Base-by-base conservation (phyloP, 2,888 invertebrate species). In the Spialia ferax region DNA sequence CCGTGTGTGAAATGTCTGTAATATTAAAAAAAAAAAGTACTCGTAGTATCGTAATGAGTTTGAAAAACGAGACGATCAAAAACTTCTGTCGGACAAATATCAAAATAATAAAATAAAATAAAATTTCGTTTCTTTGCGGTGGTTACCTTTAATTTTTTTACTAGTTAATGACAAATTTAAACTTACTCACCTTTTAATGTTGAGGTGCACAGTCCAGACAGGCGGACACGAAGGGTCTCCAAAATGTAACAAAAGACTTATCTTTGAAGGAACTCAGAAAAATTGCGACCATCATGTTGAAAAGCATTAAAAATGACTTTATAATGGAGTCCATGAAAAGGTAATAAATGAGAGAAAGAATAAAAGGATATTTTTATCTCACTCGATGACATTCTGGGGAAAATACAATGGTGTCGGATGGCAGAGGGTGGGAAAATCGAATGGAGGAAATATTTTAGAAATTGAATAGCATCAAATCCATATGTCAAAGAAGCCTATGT, bases 301-400 rank as follows among this genome's bases (percentile, higher is more conserved):
- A 23, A 59, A 15, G 38, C 15, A 20, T 2, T 15, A 6, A 42
- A n/a, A 59, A 59, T 59, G 23, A 59, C 45, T 59, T 59, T 26
- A 59, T 59, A 59, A 59, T 22, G 26, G 42, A 23, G n/a, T 42
- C 38, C 15, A n/a, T 23, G 38, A 57, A 42, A 35, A 57, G 38
- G 38, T 57, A 56, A 56, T 56, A 35, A 22, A 57, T 42, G 42
- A 15, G 10, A 10, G 59, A 57, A 22, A 18, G 20, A 11, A 22
- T 11, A 13, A 13, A 7, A 10, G 52, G 52, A 23, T 22, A 42
- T 7, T 15, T 42, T 59, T 45, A 56, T 56, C 45, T 23, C 26
- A 45, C 45, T 45, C 13, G 23, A 45, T 45, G n/a, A 18, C 13
- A 22, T 22, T 50, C 48, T 11, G 5, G 1, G 48, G 11, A 18